These are phyloP conservation scores for Ptychoptera contaminata DNA, from an alignment of 2,888 invertebrate genomes.

Conservation along the genomic window DNA sequence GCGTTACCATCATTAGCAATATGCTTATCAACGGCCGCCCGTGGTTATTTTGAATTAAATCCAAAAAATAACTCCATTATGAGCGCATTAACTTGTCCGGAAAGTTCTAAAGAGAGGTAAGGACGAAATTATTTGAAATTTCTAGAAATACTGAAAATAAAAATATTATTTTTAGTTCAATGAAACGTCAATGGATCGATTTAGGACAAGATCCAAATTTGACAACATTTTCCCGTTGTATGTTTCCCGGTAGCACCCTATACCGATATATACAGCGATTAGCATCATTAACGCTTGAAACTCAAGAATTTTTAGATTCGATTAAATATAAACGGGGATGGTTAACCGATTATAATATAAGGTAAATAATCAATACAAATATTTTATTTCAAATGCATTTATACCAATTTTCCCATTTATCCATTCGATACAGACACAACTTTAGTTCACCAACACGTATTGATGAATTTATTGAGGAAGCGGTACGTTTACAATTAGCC, in stretches of 20 bases:
- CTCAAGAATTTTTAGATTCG: conserved; percentile 5
- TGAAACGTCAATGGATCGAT: conserved; percentile 36
- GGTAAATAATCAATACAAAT: conserved; percentile 12
- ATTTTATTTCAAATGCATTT: too few species aligned
- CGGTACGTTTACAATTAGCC: conserved; percentile 41
- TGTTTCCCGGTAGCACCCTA: conserved; percentile 45
- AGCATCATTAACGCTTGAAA: conserved; percentile 26
- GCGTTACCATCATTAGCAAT: conserved; percentile 48
- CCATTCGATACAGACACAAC: conserved; percentile 29
- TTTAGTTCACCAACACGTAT: conserved; percentile 50
- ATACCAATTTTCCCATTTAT: too few species aligned
- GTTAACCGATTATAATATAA: conserved; percentile 54
- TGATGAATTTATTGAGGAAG: conserved; percentile 40
- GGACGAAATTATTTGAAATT: conserved; percentile 6
- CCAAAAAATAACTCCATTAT: conserved; percentile 32
- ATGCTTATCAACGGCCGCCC: conserved; percentile 38
- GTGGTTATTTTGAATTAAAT: conserved; percentile 42
- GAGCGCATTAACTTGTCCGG: conserved; percentile 39
- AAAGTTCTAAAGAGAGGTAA: conserved; percentile 14
- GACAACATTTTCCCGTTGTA: conserved; percentile 45
- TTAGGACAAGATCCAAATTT: conserved; percentile 43
- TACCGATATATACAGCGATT: conserved; percentile 32
- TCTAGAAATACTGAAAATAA: not conserved
- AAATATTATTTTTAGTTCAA: conserved; percentile 14
- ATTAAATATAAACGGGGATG: conserved; percentile 31